A percentile compares a stretch with the other conserved stretches of the same genome.
Evolutionary conservation across 2,113 vertebrate genomes (phyloP).

Genomic region (Hyaena hyaena): DNA sequence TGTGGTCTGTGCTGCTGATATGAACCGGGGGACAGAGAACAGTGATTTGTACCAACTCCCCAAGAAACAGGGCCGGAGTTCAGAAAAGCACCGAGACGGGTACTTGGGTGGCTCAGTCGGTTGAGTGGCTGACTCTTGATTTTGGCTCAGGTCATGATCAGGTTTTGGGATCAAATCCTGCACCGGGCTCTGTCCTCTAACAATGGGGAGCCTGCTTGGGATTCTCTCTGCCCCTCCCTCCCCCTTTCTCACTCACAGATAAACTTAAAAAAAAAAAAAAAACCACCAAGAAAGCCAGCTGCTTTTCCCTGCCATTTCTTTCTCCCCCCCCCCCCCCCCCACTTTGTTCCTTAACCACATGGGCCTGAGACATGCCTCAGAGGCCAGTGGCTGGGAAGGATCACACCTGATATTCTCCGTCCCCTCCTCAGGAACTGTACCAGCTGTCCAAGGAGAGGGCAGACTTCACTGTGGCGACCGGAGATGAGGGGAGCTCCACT

Average conservation of each 20-base stretch:
- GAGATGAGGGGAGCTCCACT: constrained; percentile 90
- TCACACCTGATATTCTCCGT: too few relatives aligned
- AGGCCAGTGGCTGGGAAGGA: neutral
- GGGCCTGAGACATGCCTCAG: neutral
- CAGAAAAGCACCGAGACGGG: neutral
- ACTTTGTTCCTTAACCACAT: neutral
- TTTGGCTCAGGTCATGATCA: too few relatives aligned
- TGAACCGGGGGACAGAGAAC: neutral
- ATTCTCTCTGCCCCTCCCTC: too few relatives aligned
- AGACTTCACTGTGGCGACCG: constrained; percentile 89
- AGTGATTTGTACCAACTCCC: neutral
- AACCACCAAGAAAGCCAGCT: neutral
- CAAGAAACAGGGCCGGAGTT: neutral
- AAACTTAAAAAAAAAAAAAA: neutral
- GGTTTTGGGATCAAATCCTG: too few relatives aligned
- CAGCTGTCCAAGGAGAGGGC: constrained; percentile 95
- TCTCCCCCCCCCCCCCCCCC: too few relatives aligned
- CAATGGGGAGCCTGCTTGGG: too few relatives aligned
- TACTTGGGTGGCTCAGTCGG: too few relatives aligned
- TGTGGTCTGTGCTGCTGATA: neutral
- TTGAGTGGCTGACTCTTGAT: too few relatives aligned
- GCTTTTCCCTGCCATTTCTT: neutral
- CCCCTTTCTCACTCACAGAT: too few relatives aligned
- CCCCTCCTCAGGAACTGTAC: constrained; percentile 91
- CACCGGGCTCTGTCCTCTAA: too few relatives aligned